Evolutionary conservation across 2,797 vertebrate species (phyloP).

Genomic region (Eutrigla gurnardus): DNA sequence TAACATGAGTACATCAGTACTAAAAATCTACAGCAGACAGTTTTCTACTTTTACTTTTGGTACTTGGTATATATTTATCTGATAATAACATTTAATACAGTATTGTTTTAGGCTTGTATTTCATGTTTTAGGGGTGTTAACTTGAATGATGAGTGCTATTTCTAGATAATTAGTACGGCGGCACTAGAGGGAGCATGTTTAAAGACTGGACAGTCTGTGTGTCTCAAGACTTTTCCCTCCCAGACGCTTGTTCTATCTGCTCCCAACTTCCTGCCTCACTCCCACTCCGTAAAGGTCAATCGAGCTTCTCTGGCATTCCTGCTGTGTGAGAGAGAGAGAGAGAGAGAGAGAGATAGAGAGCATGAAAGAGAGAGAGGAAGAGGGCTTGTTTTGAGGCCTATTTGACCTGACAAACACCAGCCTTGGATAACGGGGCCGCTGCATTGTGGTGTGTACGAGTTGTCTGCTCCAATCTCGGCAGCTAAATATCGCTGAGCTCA

Average conservation of each 20-base stretch:
- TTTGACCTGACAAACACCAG: slow-evolving; percentile 39
- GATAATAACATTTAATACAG: not conserved
- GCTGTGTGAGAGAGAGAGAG: slow-evolving; percentile 5
- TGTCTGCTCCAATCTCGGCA: slow-evolving; percentile 42
- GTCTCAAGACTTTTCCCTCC: slow-evolving; percentile 38
- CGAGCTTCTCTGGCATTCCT: slow-evolving; percentile 46
- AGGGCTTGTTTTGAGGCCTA: slow-evolving; percentile 12
- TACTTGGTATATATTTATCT: not conserved
- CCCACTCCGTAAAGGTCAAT: slow-evolving; percentile 59
- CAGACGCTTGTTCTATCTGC: slow-evolving; percentile 38
- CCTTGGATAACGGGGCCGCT: slow-evolving; percentile 27
- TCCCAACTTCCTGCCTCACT: slow-evolving; percentile 39
- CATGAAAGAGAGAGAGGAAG: not conserved
- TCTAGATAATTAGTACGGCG: not conserved
- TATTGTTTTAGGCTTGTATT: not conserved
- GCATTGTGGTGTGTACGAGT: slow-evolving; percentile 28
- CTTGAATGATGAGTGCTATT: not conserved
- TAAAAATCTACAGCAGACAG: not conserved
- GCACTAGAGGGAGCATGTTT: not conserved
- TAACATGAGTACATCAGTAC: not conserved
- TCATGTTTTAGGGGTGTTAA: not conserved
- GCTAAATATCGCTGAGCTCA: slow-evolving; percentile 59
- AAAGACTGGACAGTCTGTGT: not conserved
- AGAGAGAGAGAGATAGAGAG: not conserved
- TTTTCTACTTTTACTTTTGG: not conserved